A percentile compares a stretch with the other conserved stretches of the same genome.
phyloP scores from a whole-genome alignment of 2,888 invertebrate species.

The Cephus nigrinus region DNA sequence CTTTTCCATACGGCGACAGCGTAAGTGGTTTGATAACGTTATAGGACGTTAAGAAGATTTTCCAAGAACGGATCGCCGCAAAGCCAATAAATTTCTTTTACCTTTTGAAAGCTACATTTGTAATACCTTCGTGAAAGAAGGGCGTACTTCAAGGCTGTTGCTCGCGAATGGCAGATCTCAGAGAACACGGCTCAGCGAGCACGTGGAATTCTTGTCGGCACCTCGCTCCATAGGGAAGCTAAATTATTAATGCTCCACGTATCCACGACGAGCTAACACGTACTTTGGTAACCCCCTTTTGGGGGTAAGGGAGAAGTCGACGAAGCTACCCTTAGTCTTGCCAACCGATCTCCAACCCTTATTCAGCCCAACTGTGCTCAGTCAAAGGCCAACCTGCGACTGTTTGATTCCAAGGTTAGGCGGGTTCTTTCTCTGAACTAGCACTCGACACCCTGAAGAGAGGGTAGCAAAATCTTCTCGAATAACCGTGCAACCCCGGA shows the following conservation, averaged over 20 bases:
- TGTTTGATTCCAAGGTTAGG: not conserved
- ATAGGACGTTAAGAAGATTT: conserved; percentile 16
- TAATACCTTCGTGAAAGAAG: conserved; percentile 18
- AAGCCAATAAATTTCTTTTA: conserved; percentile 20
- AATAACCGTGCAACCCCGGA: not conserved
- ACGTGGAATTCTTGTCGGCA: not conserved
- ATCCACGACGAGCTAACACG: conserved; percentile 16
- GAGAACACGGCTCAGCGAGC: not conserved
- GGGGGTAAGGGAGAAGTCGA: not conserved
- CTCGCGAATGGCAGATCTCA: not conserved
- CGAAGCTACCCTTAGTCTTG: not conserved
- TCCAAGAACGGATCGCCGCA: conserved; percentile 10
- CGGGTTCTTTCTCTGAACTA: not conserved
- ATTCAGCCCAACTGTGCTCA: not conserved
- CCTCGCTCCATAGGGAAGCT: conserved; percentile 1
- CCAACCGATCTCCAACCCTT: not conserved
- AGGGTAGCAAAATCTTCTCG: not conserved
- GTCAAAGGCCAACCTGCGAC: not conserved
- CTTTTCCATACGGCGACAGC: not conserved
- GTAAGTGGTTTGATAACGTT: not conserved
- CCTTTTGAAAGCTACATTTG: conserved; percentile 23
- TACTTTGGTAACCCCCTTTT: conserved; percentile 16
- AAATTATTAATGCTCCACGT: conserved; percentile 25
- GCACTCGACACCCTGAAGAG: not conserved
- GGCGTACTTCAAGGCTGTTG: not conserved